Percentiles rank a stretch among this genome's conserved stretches.
These are phyloP conservation scores for Heliconius sara DNA, from an alignment of 2,888 invertebrate genomes.

Conservation along the genomic window DNA sequence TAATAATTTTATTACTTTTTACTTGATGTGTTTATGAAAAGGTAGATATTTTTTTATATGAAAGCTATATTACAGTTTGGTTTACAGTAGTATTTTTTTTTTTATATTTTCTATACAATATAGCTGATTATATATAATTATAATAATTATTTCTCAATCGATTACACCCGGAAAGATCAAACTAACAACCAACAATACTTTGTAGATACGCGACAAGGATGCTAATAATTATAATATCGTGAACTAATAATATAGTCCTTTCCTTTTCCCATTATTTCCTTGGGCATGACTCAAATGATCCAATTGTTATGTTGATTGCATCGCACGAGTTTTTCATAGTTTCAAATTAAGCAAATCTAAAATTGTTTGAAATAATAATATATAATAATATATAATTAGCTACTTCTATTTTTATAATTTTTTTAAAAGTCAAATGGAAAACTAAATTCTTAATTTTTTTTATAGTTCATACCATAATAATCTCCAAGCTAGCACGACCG, in stretches of 20 bases:
- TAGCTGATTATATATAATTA: neutral
- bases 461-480: too few relatives aligned
- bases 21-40: too few relatives aligned
- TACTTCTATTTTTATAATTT: too few relatives aligned
- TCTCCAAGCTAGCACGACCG: too few relatives aligned
- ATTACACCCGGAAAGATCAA: conserved; percentile 8
- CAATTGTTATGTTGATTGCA: neutral
- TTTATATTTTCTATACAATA: neutral
- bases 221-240: conserved; percentile 4
- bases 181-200: conserved; percentile 6
- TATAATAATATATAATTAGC: too few relatives aligned
- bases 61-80: neutral
- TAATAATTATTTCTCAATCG: conserved; percentile 1
- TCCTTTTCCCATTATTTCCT: conserved; percentile 10
- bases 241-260: conserved; percentile 1
- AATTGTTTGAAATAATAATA: too few relatives aligned
- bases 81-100: too few relatives aligned
- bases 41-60: neutral
- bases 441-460: too few relatives aligned
- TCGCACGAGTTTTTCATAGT: too few relatives aligned
- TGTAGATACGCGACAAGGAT: conserved; percentile 16
- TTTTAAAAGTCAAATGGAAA: too few relatives aligned
- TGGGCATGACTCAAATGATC: neutral
- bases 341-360: too few relatives aligned
- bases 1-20: too few relatives aligned